Percentiles rank a stretch among this genome's conserved stretches.
phyloP scores from a whole-genome alignment of 2,797 vertebrate genomes.

The Sebastes nivosus region DNA sequence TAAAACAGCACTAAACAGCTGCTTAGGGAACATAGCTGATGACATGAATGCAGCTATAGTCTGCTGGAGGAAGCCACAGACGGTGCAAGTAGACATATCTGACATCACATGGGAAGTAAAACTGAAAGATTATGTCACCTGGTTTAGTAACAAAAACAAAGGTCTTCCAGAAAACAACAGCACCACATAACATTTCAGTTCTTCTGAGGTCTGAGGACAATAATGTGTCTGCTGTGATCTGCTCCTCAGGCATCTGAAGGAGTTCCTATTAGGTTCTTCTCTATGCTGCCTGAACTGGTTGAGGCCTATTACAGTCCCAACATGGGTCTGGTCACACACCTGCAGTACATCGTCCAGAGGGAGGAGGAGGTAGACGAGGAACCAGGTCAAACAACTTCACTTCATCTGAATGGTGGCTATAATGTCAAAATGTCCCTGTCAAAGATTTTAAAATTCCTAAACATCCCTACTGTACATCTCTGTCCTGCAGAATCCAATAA shows the following conservation, averaged over 20 bases:
- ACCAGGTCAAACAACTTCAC: constrained; percentile 77
- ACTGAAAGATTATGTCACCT: constrained; percentile 2
- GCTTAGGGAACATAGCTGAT: not conserved
- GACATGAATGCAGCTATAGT: not conserved
- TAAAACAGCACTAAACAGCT: not conserved
- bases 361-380: constrained; percentile 93
- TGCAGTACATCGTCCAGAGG: constrained; percentile 88
- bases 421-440: not conserved
- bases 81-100: not conserved
- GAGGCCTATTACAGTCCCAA: constrained; percentile 95
- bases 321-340: constrained; percentile 93
- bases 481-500: constrained; percentile 73
- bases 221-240: constrained; percentile 30
- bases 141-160: not conserved
- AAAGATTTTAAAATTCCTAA: not conserved
- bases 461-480: not conserved
- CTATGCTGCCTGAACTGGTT: constrained; percentile 90
- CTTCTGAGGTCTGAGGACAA: not conserved
- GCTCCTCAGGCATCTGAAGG: constrained; percentile 91
- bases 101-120: constrained; percentile 21
- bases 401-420: not conserved
- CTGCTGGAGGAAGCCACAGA: not conserved
- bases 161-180: not conserved
- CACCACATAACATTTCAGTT: not conserved
- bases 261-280: constrained; percentile 91